phyloP scores from a whole-genome alignment of 2,797 vertebrate species.

The Lycodopsis pacificus region DNA sequence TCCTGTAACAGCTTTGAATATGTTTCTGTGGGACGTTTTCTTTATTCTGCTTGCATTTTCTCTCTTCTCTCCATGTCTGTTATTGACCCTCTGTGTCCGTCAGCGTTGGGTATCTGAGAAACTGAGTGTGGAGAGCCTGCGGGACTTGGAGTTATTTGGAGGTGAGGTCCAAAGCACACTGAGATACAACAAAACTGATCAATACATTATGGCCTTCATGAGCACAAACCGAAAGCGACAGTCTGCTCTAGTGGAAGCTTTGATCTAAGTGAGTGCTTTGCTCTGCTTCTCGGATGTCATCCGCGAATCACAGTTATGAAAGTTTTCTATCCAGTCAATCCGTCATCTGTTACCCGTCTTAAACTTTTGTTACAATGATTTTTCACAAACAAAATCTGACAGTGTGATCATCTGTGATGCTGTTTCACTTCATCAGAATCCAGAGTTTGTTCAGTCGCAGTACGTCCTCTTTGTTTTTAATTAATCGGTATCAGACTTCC shows the following conservation, averaged over 20 bases:
- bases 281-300: no score
- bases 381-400: no score
- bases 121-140: constrained; percentile 98
- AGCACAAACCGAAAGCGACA: constrained; percentile 8
- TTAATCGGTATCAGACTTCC: background rate
- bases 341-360: no score
- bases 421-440: no score
- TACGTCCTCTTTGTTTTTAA: background rate
- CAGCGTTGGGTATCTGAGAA: constrained; percentile 99
- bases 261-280: no score
- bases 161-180: constrained; percentile 84
- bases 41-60: constrained; percentile 58
- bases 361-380: no score
- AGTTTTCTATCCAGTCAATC: no score
- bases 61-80: constrained; percentile 53
- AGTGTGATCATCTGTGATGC: background rate
- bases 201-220: constrained; percentile 6
- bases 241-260: background rate
- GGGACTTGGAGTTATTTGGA: constrained; percentile 98
- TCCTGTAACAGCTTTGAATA: constrained; percentile 33
- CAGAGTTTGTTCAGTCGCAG: background rate
- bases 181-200: constrained; percentile 16
- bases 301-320: no score
- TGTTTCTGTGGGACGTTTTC: constrained; percentile 41
- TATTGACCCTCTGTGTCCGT: constrained; percentile 63